Evolutionary conservation across 2,888 invertebrate genomes (phyloP).

Genomic region (Hedya salicella): DNA sequence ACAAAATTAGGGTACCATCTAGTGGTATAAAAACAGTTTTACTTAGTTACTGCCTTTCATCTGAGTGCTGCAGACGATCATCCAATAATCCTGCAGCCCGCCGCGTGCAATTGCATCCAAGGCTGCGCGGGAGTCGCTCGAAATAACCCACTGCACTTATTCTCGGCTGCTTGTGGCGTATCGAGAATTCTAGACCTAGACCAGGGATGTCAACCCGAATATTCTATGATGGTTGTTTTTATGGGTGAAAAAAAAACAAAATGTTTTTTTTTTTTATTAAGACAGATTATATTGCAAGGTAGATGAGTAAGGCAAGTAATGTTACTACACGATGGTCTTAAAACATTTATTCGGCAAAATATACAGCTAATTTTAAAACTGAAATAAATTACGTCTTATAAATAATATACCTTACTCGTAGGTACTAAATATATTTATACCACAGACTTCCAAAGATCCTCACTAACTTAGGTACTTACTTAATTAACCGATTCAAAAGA

Average conservation of each 20-base stretch:
- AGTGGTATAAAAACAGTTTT: too few relatives aligned
- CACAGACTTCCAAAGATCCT: too few relatives aligned
- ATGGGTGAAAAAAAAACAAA: too few relatives aligned
- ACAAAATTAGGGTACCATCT: too few relatives aligned
- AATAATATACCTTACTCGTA: too few relatives aligned
- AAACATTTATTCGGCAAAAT: constrained; percentile 47
- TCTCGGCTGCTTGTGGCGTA: neutral
- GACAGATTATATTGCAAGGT: neutral
- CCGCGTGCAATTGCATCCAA: constrained; percentile 38
- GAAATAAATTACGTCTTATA: constrained; percentile 26
- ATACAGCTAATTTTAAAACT: constrained; percentile 15
- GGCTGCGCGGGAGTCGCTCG: constrained; percentile 27
- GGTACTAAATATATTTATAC: too few relatives aligned
- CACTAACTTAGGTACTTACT: too few relatives aligned
- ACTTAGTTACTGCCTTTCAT: neutral
- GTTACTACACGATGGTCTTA: neutral
- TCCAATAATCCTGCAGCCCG: constrained; percentile 36
- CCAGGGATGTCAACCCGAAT: too few relatives aligned
- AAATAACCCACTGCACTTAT: constrained; percentile 25
- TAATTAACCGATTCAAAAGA: too few relatives aligned
- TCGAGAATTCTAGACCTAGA: neutral
- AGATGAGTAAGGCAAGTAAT: neutral
- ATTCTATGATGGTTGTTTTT: too few relatives aligned
- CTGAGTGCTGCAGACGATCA: constrained; percentile 24
- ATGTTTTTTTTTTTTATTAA: too few relatives aligned